Conservation (phyloP, 37 sponge, comb jelly and placozoan species). For the Chondrosia reniformis region DNA sequence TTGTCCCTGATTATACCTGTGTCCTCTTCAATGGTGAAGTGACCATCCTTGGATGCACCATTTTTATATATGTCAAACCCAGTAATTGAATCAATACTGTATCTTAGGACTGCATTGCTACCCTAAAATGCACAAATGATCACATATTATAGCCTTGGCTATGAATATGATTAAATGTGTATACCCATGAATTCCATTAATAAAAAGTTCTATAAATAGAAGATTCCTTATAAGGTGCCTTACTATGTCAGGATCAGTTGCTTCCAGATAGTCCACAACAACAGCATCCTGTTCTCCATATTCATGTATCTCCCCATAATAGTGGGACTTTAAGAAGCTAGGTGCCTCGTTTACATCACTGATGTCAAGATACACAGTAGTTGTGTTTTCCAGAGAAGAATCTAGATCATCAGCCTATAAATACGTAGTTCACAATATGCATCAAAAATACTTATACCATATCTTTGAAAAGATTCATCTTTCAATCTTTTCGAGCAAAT, state of each 20-base stretch:
- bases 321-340: not conserved
- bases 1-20: slow-evolving; percentile 2
- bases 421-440: no score
- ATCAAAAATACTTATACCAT: no score
- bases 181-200: no score
- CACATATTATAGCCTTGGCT: no score
- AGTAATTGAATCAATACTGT: not conserved
- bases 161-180: no score
- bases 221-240: no score
- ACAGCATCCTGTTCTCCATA: not conserved
- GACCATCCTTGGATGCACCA: not conserved
- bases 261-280: slow-evolving; percentile 18
- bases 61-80: not conserved
- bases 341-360: slow-evolving; percentile 12
- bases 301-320: slow-evolving; percentile 2
- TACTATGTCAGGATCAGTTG: slow-evolving; percentile 2
- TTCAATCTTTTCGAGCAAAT: no score
- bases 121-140: not conserved
- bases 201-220: no score
- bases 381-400: not conserved
- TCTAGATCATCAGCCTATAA: not conserved
- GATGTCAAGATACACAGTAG: slow-evolving; percentile 11
- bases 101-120: not conserved
- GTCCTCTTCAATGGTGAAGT: slow-evolving; percentile 20
- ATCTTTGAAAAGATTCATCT: no score